Evolutionary conservation across 2,888 invertebrate genomes (phyloP).

Genomic region (Hetaerina titia): DNA sequence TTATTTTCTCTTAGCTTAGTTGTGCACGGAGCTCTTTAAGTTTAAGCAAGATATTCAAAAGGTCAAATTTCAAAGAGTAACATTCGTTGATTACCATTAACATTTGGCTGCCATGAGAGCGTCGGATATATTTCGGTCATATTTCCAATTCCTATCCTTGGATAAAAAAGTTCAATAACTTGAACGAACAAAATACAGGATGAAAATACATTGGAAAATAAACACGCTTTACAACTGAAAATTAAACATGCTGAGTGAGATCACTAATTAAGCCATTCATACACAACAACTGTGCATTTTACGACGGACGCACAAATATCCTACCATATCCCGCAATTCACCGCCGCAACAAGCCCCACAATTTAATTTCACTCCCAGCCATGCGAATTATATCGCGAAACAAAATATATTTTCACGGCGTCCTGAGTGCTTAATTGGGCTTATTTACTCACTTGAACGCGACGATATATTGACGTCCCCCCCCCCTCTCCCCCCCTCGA

Average conservation of each 20-base stretch:
- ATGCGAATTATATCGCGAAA: constrained; percentile 15
- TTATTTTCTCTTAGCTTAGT: neutral
- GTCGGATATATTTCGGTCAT: neutral
- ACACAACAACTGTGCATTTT: constrained; percentile 16
- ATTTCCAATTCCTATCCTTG: neutral
- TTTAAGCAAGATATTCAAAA: neutral
- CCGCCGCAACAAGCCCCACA: neutral
- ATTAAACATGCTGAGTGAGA: constrained; percentile 39
- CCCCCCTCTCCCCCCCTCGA: neutral
- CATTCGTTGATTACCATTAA: neutral
- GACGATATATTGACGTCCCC: constrained; percentile 32
- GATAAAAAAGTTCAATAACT: constrained; percentile 9
- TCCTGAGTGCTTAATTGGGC: constrained; percentile 30
- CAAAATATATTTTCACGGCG: constrained; percentile 39
- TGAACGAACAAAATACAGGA: neutral
- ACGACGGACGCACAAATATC: constrained; percentile 27
- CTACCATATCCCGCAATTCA: constrained; percentile 11
- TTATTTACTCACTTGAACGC: constrained; percentile 39
- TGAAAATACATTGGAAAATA: neutral
- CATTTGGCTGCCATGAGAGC: neutral
- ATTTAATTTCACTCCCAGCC: constrained; percentile 39
- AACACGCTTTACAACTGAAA: constrained; percentile 22
- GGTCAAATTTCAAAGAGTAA: neutral
- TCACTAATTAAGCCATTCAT: constrained; percentile 35
- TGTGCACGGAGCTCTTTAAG: neutral